Evolutionary conservation across 2,888 invertebrate species (phyloP), one percentile per base, ranked within the genome.

Genomic region (Chaitophorus viminalis): DNA sequence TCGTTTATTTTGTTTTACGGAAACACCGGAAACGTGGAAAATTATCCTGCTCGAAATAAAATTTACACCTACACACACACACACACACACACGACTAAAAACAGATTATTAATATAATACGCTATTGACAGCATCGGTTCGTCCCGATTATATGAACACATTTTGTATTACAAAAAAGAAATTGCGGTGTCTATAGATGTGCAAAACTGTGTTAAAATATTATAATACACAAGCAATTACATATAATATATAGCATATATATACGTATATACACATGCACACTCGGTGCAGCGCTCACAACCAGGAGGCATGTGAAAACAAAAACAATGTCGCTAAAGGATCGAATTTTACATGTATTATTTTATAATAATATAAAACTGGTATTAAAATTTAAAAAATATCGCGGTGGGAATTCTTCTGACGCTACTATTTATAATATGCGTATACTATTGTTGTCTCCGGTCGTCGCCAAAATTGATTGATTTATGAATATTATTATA

Each of bases 401-500:
- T 39, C 39, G 74, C 60, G 83, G 65, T 36, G 36, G 36, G 46
- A 46, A 76, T 76, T 76, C 76, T 46, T 76, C 46, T 29, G 76
- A 17, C n/a, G 46, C 76, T 76, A 46, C 76, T 31, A 52, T 18
- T 18, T 76, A 76, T 75, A 75, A 39, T 39, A 39, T 29, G 9
- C 29, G n/a, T 25, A 33, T 31, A 77, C 85, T 85, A 85, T 85
- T 85, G 85, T 79, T 86, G 77, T 86, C 86, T 86, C 86, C 54
- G 75, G 54, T 60, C 72, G 82, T 83, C 83, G 72, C 87, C 79
- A 60, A 79, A 87, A 79, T 87, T 81, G 87, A 87, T 87, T 87
- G 87, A 87, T 87, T 87, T 87, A 87, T 81, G 87, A 87, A 87
- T 87, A 87, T 81, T 81, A 81, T 86, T 86, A 77, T 85, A 86